Evolutionary conservation across 2,888 invertebrate genomes (phyloP).

Genomic region (Pseudanteris insignis): DNA sequence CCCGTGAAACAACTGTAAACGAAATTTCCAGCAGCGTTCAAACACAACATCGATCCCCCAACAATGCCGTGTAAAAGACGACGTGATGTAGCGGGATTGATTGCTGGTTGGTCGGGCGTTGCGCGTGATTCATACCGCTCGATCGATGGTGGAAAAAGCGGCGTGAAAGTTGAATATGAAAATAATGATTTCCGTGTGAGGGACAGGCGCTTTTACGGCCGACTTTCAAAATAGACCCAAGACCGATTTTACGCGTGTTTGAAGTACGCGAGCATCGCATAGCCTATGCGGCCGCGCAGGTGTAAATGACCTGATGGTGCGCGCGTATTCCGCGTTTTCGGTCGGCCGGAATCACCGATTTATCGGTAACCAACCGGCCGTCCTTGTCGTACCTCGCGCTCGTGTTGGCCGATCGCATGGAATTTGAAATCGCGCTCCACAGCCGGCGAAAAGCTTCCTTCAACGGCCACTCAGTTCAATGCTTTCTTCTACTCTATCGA

Average conservation of each 20-base stretch:
- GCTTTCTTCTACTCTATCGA: too few species aligned
- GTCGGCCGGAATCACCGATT: conserved; percentile 13
- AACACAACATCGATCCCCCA: conserved; percentile 16
- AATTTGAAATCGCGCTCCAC: too few species aligned
- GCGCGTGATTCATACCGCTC: conserved; percentile 31
- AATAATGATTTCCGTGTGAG: conserved; percentile 34
- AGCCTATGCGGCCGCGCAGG: conserved; percentile 19
- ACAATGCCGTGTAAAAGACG: conserved; percentile 15
- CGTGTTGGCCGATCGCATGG: too few species aligned
- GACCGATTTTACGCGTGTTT: conserved; percentile 22
- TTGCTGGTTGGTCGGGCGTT: conserved; percentile 21
- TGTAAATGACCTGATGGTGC: conserved; percentile 26
- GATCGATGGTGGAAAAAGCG: conserved; percentile 23
- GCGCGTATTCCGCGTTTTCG: conserved; percentile 9
- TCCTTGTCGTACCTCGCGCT: conserved; percentile 6
- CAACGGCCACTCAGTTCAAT: too few species aligned
- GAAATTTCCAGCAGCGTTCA: too few species aligned
- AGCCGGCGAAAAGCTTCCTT: too few species aligned
- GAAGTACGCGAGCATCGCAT: conserved; percentile 15
- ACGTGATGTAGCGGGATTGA: conserved; percentile 11
- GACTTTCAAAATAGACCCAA: conserved; percentile 13
- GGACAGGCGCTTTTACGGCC: conserved; percentile 5
- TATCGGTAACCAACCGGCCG: conserved; percentile 10
- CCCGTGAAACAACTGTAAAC: conserved; percentile 1
- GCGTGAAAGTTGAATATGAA: conserved; percentile 37